Evolutionary conservation across 2,888 invertebrate genomes (phyloP), one percentile per base, ranked within the genome.

Genomic region (Conops quadrifasciatus): DNA sequence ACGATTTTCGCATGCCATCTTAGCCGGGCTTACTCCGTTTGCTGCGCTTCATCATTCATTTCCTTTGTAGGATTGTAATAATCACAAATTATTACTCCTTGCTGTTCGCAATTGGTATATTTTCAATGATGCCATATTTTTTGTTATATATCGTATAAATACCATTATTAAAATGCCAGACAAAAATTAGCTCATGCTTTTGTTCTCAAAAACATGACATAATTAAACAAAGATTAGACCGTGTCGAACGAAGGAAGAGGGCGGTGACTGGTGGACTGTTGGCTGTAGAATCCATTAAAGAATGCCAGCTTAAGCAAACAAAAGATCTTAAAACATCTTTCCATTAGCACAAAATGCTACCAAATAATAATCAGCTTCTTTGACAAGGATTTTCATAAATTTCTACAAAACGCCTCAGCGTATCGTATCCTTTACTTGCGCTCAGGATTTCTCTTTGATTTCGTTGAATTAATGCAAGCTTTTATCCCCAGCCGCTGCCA

Each of bases 121-220:
- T 36, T 36, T 36, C 9, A 79, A 80, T 74, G 76, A 80, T 78
- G 77, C 73, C 75, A 77, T 75, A 79, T 78, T 79, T 64, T 65
- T 28, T n/a, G 49, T 51, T 53, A 73, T 66, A 77, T 75, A n/a
- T n/a, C n/a, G n/a, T n/a, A 76, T 76, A 77, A 71, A 70, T 73
- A 75, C 72, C 67, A 60, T 72, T 65, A 53, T 26, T 49, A 43
- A 65, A 36, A 16, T 28, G 28, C 36, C 2, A 9, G 28, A 26
- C 58, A 2, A 4, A 1, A 24, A 15, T 21, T 19, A n/a, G n/a
- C n/a, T n/a, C n/a, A n/a, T n/a, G 28, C 59, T n/a, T 26, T 28
- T n/a, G 21, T 62, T n/a, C 11, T 43, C 9, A 15, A 43, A 53
- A 53, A 36, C 21, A 11, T 21, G 36, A 13, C 49, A 53, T 53